Evolutionary conservation across 2,888 invertebrate genomes (phyloP), one percentile per base, ranked within the genome.

Genomic region (Loripinus fragilis): DNA sequence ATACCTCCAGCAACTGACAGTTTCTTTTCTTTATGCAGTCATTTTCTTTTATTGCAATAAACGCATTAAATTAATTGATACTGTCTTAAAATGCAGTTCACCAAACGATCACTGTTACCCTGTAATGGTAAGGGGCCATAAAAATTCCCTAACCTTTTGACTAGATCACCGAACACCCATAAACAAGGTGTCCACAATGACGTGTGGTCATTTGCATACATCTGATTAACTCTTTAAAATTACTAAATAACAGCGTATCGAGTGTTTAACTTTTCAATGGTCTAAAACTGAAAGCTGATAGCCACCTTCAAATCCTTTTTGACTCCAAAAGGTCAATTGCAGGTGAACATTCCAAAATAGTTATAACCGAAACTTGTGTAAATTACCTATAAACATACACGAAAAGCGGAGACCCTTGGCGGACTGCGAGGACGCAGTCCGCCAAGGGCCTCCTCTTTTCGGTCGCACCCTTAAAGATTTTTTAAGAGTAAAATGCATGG

Each of bases 151-250:
- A 60, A 60, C 30, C 10, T 15, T n/a, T 60, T 60, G 33, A 60
- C 60, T 28, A 60, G 25, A 28, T 7, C 60, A 25, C 7, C 23
- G 60, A 28, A 60, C 60, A 60, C 20, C 60, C 60, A 60, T 60
- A 60, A 60, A 60, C 60, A 60, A 60, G 60, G 17, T 60, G 60
- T 60, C 60, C 60, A 60, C 60, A 60, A 60, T 60, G 60, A 30
- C 60, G 60, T 60, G 60, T 33, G 33, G 60, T 60, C 60, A 60
- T 60, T 60, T 60, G 60, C 60, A 60, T 60, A 60, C 60, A 60
- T 60, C 60, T 60, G 60, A 60, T 60, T 8, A 60, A 33, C 33
- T 33, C 60, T 60, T 60, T 60, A 60, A 45, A 20, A 45, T 52
- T 17, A 3, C 60, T 33, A 60, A 60, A 60, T 60, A 60, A 23